Conservation (phyloP, 2,797 vertebrate species). For the Thunnus albacares region DNA sequence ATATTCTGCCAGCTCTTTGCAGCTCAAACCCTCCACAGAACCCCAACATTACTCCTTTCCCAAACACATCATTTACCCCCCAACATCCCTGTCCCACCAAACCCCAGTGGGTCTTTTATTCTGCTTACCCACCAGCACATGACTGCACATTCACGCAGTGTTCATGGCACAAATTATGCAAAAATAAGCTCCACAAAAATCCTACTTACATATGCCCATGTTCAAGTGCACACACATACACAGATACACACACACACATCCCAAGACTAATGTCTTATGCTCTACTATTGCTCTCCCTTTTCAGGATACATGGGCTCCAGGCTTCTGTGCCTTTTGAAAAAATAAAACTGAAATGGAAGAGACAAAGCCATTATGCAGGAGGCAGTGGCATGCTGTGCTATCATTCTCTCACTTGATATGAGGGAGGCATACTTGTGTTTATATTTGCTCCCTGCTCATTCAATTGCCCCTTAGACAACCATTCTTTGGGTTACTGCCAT, state of each 20-base stretch:
- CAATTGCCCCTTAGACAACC: conserved; percentile 14
- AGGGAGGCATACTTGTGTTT: conserved; percentile 29
- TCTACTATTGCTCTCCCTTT: conserved; percentile 32
- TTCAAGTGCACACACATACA: not conserved
- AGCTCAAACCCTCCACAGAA: conserved; percentile 41
- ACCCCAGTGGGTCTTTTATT: conserved; percentile 56
- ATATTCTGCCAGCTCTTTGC: conserved; percentile 38
- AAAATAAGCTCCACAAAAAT: conserved; percentile 34
- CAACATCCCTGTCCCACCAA: conserved; percentile 28
- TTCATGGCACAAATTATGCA: conserved; percentile 29
- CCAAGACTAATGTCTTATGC: conserved; percentile 43
- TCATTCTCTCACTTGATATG: conserved; percentile 20
- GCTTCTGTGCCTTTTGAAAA: conserved; percentile 40
- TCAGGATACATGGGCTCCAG: conserved; percentile 37
- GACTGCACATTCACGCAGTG: conserved; percentile 32
- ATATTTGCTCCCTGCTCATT: conserved; percentile 21
- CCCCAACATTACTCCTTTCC: conserved; percentile 52
- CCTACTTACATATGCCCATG: conserved; percentile 20
- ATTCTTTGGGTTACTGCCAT: conserved; percentile 33
- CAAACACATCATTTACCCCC: conserved; percentile 70
- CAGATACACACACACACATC: not conserved
- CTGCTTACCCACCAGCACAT: conserved; percentile 51
- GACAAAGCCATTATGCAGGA: conserved; percentile 34
- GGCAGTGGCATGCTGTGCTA: conserved; percentile 32
- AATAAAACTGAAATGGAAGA: conserved; percentile 30